Conservation (phyloP, 2,888 invertebrate species). For the Meiosimyza platycephala region DNA sequence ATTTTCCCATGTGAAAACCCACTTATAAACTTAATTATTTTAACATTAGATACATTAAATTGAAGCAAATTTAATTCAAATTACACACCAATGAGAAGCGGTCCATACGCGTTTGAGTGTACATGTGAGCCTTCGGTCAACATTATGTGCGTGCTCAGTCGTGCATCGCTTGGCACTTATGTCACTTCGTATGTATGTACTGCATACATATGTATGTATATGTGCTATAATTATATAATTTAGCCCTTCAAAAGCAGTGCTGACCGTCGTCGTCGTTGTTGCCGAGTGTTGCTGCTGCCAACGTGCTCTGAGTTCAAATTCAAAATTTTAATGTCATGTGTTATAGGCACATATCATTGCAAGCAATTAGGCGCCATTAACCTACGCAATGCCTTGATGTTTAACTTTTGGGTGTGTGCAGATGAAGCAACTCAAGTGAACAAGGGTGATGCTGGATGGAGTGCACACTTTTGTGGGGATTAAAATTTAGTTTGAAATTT, state of each 20-base stretch:
- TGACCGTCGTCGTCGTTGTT: background rate
- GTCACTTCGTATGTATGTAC: background rate
- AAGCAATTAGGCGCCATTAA: slow-evolving; percentile 55
- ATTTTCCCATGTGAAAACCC: no score
- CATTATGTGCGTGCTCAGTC: background rate
- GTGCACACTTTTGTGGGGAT: no score
- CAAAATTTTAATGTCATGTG: background rate
- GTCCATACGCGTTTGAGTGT: no score
- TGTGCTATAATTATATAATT: slow-evolving; percentile 19
- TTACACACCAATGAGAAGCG: no score
- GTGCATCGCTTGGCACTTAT: background rate
- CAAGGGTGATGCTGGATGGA: no score
- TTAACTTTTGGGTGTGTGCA: no score
- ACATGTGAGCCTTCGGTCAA: background rate
- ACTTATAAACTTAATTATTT: no score
- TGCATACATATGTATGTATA: background rate
- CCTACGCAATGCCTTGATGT: no score
- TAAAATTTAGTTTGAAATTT: no score
- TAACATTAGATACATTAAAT: no score
- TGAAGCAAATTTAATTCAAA: no score
- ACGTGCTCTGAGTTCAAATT: background rate
- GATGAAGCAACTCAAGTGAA: no score
- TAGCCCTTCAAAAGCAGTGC: background rate
- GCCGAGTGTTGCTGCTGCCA: background rate
- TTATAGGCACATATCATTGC: slow-evolving; percentile 46